Evolutionary conservation across 2,888 invertebrate genomes (phyloP).

Genomic region (Panzeria rudis): DNA sequence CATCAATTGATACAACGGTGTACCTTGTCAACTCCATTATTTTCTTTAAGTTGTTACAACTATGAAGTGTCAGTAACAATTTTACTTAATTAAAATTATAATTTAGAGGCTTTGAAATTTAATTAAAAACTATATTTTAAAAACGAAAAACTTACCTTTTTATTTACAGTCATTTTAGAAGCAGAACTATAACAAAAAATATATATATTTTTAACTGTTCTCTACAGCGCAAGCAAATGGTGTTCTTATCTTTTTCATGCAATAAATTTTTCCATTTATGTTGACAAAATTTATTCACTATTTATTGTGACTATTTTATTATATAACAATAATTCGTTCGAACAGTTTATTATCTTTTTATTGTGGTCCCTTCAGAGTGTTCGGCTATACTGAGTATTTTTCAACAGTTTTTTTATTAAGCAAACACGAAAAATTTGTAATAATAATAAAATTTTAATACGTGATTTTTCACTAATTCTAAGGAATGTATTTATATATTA

Average conservation of each 20-base stretch:
- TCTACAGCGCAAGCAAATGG: neutral
- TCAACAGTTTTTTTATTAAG: no score
- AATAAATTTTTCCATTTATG: neutral
- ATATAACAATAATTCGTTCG: neutral
- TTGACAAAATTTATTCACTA: constrained; percentile 26
- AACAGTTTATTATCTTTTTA: neutral
- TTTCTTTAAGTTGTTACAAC: neutral
- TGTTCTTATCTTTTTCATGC: constrained; percentile 23
- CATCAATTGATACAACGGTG: no score
- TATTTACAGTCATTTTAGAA: constrained; percentile 5
- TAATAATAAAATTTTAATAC: neutral
- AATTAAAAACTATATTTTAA: constrained; percentile 21
- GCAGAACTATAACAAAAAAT: neutral
- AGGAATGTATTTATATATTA: no score
- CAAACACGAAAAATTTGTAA: no score
- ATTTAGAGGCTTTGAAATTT: constrained; percentile 33
- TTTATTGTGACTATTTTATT: neutral
- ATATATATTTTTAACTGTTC: neutral
- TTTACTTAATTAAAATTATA: constrained; percentile 26
- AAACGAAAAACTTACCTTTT: constrained; percentile 25
- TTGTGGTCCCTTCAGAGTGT: neutral
- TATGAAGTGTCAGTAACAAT: constrained; percentile 10
- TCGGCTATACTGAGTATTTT: neutral
- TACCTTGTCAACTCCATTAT: no score
- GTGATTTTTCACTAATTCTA: neutral